Base-by-base conservation (phyloP, 2,113 vertebrate species). In the Orycteropus afer region DNA sequence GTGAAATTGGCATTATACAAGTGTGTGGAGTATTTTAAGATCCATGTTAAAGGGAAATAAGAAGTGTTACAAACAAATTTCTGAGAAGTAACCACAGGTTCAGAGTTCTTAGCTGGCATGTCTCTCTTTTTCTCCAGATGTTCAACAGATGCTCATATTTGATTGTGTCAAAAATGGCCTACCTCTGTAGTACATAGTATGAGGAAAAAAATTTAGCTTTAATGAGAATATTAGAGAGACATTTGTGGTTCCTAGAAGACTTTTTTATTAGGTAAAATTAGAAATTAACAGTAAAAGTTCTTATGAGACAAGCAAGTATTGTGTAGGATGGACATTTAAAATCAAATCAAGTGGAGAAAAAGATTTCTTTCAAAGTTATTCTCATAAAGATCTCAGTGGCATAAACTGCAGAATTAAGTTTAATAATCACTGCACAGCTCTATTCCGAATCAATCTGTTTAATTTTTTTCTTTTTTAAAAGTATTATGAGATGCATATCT, bases 91-190 rank as follows among this genome's bases (percentile, higher is more conserved):
- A 89, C 77, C 78, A 53, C 2, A 32, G 1, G 29, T 9, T 83
- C 57, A 25, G 5, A 40, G 27, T 13, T 25, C 69, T 94, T 15
- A n/a, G 2, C 20, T 86, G 18, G 7, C 69, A 13, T 34, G 76
- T 96, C 93, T 89, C 51, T 82, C n/a, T 32, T 3, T 10, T 87
- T 85, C 63, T 69, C 83, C 63, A 77, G 73, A 49, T 87, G 49
- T 80, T 53, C 61, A 92, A 47, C 69, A 98, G 89, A 94, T 97
- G 93, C 51, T 93, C 94, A 27, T 81, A 81, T 80, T 83, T 42
- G 61, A 63, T 90, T 79, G 18, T 84, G 27, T 65, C 42, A 85
- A 74, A 78, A 86, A 22, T 15, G 7, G 42, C 34, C 49, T 83
- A 27, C 5, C 49, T 85, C 57, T 91, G 37, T 91, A 80, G 29